Base-by-base conservation (phyloP, 2,113 vertebrate species). In the Vulpes ferrilata region DNA sequence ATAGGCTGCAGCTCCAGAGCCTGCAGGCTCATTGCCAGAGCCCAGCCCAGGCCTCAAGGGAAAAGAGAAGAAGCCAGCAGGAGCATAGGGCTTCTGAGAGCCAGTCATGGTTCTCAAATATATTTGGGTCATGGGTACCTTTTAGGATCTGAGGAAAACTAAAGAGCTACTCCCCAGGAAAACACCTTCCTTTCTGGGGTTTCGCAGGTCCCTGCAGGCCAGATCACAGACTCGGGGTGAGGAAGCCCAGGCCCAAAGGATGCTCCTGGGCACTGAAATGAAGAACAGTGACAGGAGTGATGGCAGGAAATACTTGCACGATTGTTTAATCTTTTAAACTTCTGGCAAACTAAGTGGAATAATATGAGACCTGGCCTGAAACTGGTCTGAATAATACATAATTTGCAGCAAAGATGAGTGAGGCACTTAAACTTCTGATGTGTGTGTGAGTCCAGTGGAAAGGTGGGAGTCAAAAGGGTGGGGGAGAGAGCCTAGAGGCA, bases 351-450 rank as follows among this genome's bases (percentile, higher is more conserved):
- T 92, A 69, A 90, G 43, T 60, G 80, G 51, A 74, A 97, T 94
- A 92, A 76, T 80, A 96, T n/a, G 59, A 97, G 85, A 65, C 22
- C 93, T 84, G 76, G 74, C 19, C 74, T 64, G 74, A 94, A 96
- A 83, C 13, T 27, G 20, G 65, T 69, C 81, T 73, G 82, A 94
- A 88, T 88, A 95, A 97, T 32, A 90, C 32, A 81, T 90, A 53
- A 94, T 94, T 90, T 95, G 88, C 25, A 80, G 71, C 88, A 81
- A 90, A 95, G 57, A 83, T 76, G 60, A 97, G 74, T 78, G 62
- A 73, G 60, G 67, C 53, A 64, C 69, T 92, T 81, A 53, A 88
- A 35, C 51, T 92, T 71, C 80, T n/a, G 16, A 51, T 55, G 32
- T 35, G 48, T 62, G 30, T n/a, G 20, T 55, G 62, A 88, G 53